Evolutionary conservation across 37 sponge, comb jelly and placozoan genomes (phyloP).

Genomic region (Theonella swinhoei): DNA sequence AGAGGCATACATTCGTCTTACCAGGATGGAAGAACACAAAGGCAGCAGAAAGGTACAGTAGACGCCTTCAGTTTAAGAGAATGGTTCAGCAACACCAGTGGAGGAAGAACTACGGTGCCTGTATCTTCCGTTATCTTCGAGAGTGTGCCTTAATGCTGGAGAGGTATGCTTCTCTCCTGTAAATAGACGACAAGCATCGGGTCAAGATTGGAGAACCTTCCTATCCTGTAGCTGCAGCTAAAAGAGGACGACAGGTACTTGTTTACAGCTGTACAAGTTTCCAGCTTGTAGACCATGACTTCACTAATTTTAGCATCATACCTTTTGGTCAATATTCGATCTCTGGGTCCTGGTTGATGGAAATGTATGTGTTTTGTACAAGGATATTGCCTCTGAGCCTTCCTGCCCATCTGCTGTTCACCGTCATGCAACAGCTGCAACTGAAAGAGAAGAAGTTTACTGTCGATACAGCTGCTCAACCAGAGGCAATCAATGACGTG

Average conservation of each 20-base stretch:
- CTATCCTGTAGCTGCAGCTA: conserved; percentile 54
- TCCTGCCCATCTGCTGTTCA: too few species aligned
- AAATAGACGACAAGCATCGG: conserved; percentile 58
- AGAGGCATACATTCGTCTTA: conserved; percentile 25
- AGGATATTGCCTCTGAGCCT: too few species aligned
- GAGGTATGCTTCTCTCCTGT: conserved; percentile 4
- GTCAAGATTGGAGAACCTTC: conserved; percentile 64
- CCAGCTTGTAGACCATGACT: conserved; percentile 52
- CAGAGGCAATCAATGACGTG: too few species aligned
- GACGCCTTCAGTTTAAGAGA: conserved; percentile 33
- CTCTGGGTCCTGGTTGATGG: conserved; percentile 38
- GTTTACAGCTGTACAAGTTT: conserved; percentile 23
- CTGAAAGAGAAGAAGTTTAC: too few species aligned
- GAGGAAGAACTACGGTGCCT: conserved; percentile 36
- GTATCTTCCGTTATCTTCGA: conserved; percentile 32
- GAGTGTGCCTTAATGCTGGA: conserved; percentile 28
- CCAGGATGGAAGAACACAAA: conserved; percentile 13
- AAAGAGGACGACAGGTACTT: conserved; percentile 30
- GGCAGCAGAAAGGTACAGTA: conserved; percentile 25
- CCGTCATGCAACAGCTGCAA: too few species aligned
- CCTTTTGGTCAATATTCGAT: too few species aligned
- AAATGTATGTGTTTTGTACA: too few species aligned
- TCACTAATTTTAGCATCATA: too few species aligned
- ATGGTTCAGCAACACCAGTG: conserved; percentile 38
- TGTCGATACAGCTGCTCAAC: too few species aligned